phyloP scores from a whole-genome alignment of 2,888 invertebrate species.

The Dynastes hyllus region DNA sequence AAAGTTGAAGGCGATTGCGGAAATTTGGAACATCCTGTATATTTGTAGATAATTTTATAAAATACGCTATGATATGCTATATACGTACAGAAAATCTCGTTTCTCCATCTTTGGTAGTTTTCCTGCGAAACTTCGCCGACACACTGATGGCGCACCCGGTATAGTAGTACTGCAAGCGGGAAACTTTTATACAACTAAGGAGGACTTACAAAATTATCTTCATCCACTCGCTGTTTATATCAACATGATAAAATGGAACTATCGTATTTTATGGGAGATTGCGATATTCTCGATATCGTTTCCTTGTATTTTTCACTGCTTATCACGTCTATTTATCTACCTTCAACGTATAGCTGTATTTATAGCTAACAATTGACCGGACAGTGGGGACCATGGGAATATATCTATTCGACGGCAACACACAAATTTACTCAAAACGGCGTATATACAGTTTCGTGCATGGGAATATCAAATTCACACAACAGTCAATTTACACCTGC shows the following conservation, averaged over 20 bases:
- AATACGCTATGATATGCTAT: no score
- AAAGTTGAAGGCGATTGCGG: no score
- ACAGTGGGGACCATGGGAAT: constrained; percentile 52
- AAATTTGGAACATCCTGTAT: no score
- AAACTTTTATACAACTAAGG: no score
- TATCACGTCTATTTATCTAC: constrained; percentile 45
- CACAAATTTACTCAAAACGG: constrained; percentile 19
- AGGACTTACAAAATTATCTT: no score
- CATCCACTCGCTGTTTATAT: no score
- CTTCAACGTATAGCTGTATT: constrained; percentile 49
- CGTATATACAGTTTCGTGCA: constrained; percentile 49
- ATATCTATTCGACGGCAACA: constrained; percentile 37
- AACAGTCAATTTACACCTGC: constrained; percentile 58
- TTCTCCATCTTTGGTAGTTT: no score
- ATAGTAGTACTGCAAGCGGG: no score
- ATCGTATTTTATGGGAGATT: constrained; percentile 13
- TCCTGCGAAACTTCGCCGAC: no score
- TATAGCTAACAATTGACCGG: constrained; percentile 48
- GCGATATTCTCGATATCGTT: constrained; percentile 31
- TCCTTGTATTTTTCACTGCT: constrained; percentile 37
- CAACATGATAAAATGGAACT: background rate
- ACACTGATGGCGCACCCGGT: no score
- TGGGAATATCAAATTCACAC: constrained; percentile 55
- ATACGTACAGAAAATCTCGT: no score
- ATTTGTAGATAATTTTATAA: no score